These are phyloP conservation scores for Chironomus riparius DNA, from an alignment of 2,888 invertebrate species.

Conservation along the genomic window DNA sequence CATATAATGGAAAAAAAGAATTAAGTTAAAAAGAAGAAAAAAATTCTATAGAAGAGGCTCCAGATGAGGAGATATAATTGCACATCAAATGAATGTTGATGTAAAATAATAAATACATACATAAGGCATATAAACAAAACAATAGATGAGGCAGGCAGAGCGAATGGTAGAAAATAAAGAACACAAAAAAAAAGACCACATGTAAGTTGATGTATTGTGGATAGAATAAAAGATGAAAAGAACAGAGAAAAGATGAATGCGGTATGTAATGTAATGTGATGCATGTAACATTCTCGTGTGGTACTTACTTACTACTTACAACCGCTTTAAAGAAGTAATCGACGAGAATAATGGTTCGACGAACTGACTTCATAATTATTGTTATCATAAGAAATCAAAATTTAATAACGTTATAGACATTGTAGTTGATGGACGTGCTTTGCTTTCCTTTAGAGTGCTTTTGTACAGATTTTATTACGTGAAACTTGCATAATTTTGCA, in stretches of 20 bases:
- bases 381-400: background rate
- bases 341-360: background rate
- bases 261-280: no score
- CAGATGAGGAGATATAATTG: conserved; percentile 7
- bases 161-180: background rate
- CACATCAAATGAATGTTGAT: conserved; percentile 13
- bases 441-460: no score
- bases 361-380: background rate
- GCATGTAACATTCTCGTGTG: no score
- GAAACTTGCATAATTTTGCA: no score
- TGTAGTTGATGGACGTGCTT: no score
- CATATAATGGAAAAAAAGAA: background rate
- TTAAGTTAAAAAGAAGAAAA: background rate
- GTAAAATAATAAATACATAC: conserved; percentile 10
- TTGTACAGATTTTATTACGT: no score
- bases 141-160: background rate
- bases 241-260: background rate
- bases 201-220: background rate
- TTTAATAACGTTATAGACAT: background rate
- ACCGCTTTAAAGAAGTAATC: no score
- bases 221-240: background rate
- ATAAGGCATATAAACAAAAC: background rate
- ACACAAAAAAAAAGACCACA: background rate
- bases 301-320: no score
- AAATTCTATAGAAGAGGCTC: background rate